Base-by-base conservation (phyloP, 2,888 invertebrate genomes). In the Tipula helvola region DNA sequence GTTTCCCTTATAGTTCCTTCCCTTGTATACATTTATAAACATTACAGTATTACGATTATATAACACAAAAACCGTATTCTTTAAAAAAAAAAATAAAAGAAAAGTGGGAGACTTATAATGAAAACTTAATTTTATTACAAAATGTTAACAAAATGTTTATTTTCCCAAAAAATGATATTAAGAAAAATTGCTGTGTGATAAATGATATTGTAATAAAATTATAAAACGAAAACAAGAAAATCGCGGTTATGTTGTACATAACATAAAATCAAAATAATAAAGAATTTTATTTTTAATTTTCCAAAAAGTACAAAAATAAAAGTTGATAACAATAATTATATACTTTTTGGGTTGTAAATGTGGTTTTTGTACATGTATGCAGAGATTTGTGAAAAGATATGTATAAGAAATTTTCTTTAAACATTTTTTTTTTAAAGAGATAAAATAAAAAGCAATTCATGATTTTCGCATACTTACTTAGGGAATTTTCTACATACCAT, bases 121-220 rank as follows among this genome's bases (percentile, higher is more conserved):
- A 71, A 71, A 71, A 71, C 71, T 71, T 71, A 71, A 71, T 71
- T 71, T 71, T 71, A 71, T 71, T 71, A 71, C 28, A 71, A 71
- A 71, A 71, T 71, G 71, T 71, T 71, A 71, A 71, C 71, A 71
- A 71, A 71, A 71, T 71, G 71, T 71, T 71, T 71, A 71, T 71
- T 71, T 71, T 71, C 71, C 71, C 71, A 71, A 71, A 71, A 57
- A 57, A 57, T 2, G 8, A 71, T n/a, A 28, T 28, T 71, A 71
- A 71, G 71, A 71, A 71, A 5, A 71, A 71, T 71, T 71, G 28
- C 28, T 71, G 71, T 71, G 71, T 71, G 71, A 71, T 71, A 71
- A 71, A 71, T 71, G 18, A 71, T 71, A 71, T 28, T 71, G 71
- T 71, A 71, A 71, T 71, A 71, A 71, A 71, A 71, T 71, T 71